These are phyloP conservation scores for Psettodes erumei DNA, from an alignment of 2,113 vertebrate species.

Conservation along the genomic window DNA sequence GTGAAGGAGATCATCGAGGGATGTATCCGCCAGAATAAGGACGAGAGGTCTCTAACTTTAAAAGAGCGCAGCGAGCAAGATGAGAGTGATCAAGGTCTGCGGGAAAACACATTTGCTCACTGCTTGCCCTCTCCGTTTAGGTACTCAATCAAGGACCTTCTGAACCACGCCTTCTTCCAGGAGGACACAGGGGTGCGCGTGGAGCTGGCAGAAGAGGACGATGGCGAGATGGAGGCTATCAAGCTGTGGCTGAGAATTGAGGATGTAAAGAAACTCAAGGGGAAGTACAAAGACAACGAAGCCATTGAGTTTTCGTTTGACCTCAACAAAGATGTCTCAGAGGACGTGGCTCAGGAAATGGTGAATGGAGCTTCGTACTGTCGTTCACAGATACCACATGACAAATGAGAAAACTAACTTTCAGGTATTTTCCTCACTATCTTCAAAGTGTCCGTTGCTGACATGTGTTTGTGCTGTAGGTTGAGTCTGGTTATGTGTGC, in stretches of 20 bases:
- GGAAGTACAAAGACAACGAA: slow-evolving; percentile 99
- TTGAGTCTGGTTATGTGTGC: slow-evolving; percentile 96
- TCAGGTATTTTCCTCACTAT: neutral
- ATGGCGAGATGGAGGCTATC: slow-evolving; percentile 96
- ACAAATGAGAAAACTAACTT: neutral
- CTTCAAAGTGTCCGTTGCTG: neutral
- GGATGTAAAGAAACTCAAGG: slow-evolving; percentile 97
- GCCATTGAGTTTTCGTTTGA: slow-evolving; percentile 99
- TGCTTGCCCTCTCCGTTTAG: slow-evolving; percentile 67
- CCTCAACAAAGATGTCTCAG: slow-evolving; percentile 94
- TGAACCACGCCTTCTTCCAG: slow-evolving; percentile 99
- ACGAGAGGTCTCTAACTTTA: slow-evolving; percentile 87
- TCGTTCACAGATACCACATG: neutral
- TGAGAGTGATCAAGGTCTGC: neutral
- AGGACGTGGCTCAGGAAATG: slow-evolving; percentile 99
- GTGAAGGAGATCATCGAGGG: slow-evolving; percentile 99
- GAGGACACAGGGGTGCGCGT: slow-evolving; percentile 98
- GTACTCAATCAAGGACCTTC: slow-evolving; percentile 98
- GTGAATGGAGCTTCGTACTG: slow-evolving; percentile 79
- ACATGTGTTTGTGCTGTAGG: slow-evolving; percentile 78
- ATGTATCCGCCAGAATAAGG: slow-evolving; percentile 98
- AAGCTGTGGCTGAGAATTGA: slow-evolving; percentile 98
- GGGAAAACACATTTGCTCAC: slow-evolving; percentile 22
- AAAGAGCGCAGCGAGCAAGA: neutral
- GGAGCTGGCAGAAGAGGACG: slow-evolving; percentile 97